A percentile compares a stretch with the other conserved stretches of the same genome.
Conservation (phyloP, 2,888 invertebrate species). For the Andrena minutula region DNA sequence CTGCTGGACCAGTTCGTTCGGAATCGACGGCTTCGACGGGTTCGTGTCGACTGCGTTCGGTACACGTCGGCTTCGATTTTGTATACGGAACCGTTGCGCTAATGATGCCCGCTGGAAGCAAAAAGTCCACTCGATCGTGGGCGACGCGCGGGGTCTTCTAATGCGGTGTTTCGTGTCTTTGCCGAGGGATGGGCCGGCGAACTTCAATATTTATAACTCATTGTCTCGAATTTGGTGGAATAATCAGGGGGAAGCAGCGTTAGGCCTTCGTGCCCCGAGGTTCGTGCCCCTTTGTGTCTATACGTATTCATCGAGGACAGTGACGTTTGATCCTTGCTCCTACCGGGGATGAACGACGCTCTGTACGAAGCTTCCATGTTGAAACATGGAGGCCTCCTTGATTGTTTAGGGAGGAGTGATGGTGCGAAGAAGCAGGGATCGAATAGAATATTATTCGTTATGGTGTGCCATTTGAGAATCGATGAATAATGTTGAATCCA, state of each 20-base stretch:
- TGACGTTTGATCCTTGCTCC: background rate
- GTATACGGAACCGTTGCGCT: slow-evolving; percentile 75
- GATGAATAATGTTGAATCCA: slow-evolving; percentile 26
- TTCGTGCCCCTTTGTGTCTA: background rate
- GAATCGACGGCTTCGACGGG: slow-evolving; percentile 74
- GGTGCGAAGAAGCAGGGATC: background rate
- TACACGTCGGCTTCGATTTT: slow-evolving; percentile 77
- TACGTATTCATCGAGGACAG: background rate
- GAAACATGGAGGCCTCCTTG: no score
- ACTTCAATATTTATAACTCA: slow-evolving; percentile 84
- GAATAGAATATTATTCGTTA: background rate
- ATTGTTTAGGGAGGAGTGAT: no score
- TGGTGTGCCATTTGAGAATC: slow-evolving; percentile 3
- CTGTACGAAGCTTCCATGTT: no score
- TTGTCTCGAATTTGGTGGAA: slow-evolving; percentile 80
- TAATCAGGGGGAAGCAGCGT: slow-evolving; percentile 19
- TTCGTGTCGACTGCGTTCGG: slow-evolving; percentile 55
- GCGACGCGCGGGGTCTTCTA: slow-evolving; percentile 80
- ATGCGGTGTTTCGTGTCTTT: slow-evolving; percentile 65
- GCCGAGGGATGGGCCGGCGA: slow-evolving; percentile 47
- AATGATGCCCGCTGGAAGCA: slow-evolving; percentile 82
- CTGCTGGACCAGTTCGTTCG: slow-evolving; percentile 66
- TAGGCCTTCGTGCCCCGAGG: background rate
- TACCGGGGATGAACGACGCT: no score
- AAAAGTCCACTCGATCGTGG: slow-evolving; percentile 79